Evolutionary conservation across 2,888 invertebrate genomes (phyloP).

Genomic region (Rhogogaster chlorosoma): DNA sequence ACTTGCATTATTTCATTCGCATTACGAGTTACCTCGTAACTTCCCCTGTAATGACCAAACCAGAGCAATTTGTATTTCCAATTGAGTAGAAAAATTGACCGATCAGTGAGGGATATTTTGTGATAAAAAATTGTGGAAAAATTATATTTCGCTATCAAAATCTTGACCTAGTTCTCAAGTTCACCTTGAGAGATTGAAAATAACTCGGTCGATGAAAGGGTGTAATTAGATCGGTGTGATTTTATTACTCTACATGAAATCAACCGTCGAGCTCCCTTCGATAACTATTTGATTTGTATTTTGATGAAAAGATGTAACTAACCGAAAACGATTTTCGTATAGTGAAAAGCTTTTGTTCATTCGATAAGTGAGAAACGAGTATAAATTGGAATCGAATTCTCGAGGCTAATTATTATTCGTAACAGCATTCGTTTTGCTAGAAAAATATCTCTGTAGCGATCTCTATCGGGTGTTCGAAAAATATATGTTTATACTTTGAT

Average conservation of each 20-base stretch:
- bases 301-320: slow-evolving; percentile 1
- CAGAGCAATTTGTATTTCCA: neutral
- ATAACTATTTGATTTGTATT: neutral
- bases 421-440: slow-evolving; percentile 7
- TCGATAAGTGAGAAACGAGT: slow-evolving; percentile 10
- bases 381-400: neutral
- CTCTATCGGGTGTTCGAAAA: neutral
- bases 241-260: slow-evolving; percentile 9
- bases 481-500: neutral
- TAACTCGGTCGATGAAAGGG: neutral
- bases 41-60: neutral
- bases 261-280: neutral
- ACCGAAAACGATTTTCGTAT: neutral
- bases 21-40: neutral
- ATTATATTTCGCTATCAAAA: neutral
- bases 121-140: neutral
- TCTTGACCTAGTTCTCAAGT: slow-evolving; percentile 4
- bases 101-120: neutral
- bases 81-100: neutral
- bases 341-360: neutral
- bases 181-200: slow-evolving; percentile 18
- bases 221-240: slow-evolving; percentile 22
- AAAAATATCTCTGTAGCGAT: neutral
- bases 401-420: neutral
- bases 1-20: neutral